These are phyloP conservation scores for Scomberomorus guttatus DNA, from an alignment of 2,797 vertebrate species.

Conservation along the genomic window DNA sequence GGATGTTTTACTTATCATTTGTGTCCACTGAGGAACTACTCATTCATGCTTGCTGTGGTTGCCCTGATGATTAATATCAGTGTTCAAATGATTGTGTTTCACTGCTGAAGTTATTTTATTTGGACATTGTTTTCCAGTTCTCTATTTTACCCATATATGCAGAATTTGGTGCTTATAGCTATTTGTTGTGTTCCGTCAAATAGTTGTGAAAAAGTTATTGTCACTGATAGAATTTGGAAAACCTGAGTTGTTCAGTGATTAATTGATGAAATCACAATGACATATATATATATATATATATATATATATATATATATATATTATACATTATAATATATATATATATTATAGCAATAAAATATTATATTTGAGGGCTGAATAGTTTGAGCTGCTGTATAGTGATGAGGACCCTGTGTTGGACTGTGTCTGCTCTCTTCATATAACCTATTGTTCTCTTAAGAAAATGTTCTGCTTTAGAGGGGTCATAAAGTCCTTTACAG, in stretches of 20 bases:
- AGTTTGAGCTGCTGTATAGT: neutral
- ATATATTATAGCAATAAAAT: too few species aligned
- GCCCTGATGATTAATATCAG: neutral
- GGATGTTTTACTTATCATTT: neutral
- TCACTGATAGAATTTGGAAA: neutral
- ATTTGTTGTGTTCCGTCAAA: neutral
- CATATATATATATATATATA: too few species aligned
- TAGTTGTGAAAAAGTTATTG: neutral
- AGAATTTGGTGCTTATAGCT: neutral
- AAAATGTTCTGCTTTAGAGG: slow-evolving; percentile 12
- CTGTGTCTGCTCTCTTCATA: neutral
- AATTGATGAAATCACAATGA: neutral
- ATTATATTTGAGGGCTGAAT: neutral
- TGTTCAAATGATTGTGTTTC: neutral
- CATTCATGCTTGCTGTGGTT: neutral
- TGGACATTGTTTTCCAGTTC: neutral
- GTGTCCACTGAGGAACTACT: neutral
- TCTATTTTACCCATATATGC: neutral
- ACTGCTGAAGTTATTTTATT: neutral
- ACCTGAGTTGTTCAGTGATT: neutral
- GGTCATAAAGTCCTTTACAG: slow-evolving; percentile 3
- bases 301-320: too few species aligned
- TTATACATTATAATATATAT: too few species aligned
- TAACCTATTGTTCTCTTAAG: slow-evolving; percentile 20
- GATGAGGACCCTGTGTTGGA: neutral